These are phyloP conservation scores for Euwallacea similis DNA, from an alignment of 1,140 invertebrate genomes.

Conservation along the genomic window DNA sequence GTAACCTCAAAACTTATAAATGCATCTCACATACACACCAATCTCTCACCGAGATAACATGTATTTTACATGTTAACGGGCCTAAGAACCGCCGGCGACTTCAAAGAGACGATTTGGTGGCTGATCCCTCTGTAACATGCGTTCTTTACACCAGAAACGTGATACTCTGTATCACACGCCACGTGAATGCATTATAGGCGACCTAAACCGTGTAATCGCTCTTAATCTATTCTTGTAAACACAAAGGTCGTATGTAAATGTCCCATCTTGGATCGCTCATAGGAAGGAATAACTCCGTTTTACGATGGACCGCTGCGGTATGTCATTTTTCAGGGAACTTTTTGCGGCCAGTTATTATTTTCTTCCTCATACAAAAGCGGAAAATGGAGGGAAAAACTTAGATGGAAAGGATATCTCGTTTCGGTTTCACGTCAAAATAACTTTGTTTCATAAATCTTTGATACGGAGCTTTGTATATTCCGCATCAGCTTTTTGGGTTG, in stretches of 20 bases:
- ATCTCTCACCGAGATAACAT: conserved; percentile 23
- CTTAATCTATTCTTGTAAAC: conserved; percentile 24
- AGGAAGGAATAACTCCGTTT: background rate
- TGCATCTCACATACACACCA: conserved; percentile 30
- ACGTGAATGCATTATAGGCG: conserved; percentile 26
- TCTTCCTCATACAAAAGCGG: conserved; percentile 19
- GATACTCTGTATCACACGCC: conserved; percentile 26
- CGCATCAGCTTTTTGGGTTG: conserved; percentile 17
- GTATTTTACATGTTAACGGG: conserved; percentile 23
- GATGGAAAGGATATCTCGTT: conserved; percentile 30
- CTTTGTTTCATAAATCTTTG: conserved; percentile 32
- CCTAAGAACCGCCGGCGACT: conserved; percentile 11
- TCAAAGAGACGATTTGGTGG: conserved; percentile 20
- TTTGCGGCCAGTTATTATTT: conserved; percentile 14
- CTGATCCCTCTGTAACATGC: conserved; percentile 30
- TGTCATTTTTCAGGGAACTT: conserved; percentile 7
- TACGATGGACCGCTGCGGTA: background rate
- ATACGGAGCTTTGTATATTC: conserved; percentile 22
- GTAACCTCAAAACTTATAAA: background rate
- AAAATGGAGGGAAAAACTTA: conserved; percentile 23
- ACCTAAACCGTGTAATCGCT: conserved; percentile 19
- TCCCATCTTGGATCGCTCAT: background rate
- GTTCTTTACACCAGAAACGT: conserved; percentile 34
- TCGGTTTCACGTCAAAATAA: conserved; percentile 28
- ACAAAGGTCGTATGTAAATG: conserved; percentile 18